phyloP scores from a whole-genome alignment of 2,888 invertebrate species.

The Synanthedon vespiformis region DNA sequence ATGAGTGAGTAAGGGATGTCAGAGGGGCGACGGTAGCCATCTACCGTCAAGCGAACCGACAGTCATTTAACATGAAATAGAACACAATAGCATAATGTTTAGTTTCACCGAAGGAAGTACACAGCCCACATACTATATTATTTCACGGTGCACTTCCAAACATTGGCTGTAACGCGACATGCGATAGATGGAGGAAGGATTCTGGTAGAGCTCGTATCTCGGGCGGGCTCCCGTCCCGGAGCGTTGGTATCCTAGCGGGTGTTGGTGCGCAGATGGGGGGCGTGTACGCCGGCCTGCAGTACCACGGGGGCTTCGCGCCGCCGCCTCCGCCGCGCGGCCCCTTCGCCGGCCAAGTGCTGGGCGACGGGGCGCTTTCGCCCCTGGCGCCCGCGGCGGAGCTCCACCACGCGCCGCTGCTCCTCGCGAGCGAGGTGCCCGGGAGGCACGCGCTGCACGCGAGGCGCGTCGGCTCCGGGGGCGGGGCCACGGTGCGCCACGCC shows the following conservation, averaged over 20 bases:
- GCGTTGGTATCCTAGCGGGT: not conserved
- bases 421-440: slow-evolving; percentile 48
- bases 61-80: too few species aligned
- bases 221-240: not conserved
- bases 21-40: too few species aligned
- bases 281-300: slow-evolving; percentile 57
- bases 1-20: too few species aligned
- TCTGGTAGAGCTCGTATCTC: not conserved
- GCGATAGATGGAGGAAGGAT: too few species aligned
- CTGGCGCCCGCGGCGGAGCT: slow-evolving; percentile 38
- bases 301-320: slow-evolving; percentile 40
- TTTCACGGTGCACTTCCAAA: too few species aligned
- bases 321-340: slow-evolving; percentile 44
- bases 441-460: slow-evolving; percentile 39
- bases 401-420: slow-evolving; percentile 46
- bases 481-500: slow-evolving; percentile 1
- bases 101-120: not conserved
- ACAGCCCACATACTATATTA: too few species aligned
- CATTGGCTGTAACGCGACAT: not conserved
- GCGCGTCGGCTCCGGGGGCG: slow-evolving; percentile 5
- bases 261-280: slow-evolving; percentile 46
- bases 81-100: too few species aligned
- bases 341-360: slow-evolving; percentile 50
- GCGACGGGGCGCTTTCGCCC: slow-evolving; percentile 28
- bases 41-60: too few species aligned